Evolutionary conservation across 2,113 vertebrate genomes (phyloP), one percentile per base, ranked within the genome.

Genomic region (Grammomys dolichurus): DNA sequence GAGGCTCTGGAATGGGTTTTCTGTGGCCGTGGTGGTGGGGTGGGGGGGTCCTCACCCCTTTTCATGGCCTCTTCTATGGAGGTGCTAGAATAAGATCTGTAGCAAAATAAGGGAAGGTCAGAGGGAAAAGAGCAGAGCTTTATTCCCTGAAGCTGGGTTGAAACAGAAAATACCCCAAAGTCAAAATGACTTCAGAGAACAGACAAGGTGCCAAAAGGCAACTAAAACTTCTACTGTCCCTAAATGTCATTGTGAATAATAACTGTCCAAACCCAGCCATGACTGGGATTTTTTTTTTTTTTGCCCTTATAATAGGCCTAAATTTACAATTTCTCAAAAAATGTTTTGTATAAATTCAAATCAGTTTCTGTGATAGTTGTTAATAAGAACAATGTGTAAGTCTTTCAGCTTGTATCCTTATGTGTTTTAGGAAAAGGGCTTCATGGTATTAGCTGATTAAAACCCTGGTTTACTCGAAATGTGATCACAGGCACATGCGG

Each of bases 1-100:
- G 99, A 99, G 97, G 99, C 99, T 97, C 99, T 99, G 96, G 99
- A 99, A 99, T 99, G 99, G 87, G 99, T 99, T 97, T 99, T 99
- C 98, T 99, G 99, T 63, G 99, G 99, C 84, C 99, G 99, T 46
- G 99, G 99, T 11, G 99, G 99, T 0, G 99, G 99, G 20, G 99
- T 99, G n/a, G 99, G 99, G 20, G 99, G 99, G 89, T 99, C 99
- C 97, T 99, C 99, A 0, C 98, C 98, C 98, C 99, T 99, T 98
- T 99, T 99, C 98, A 99, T 98, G 58, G 99, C 99, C 96, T 99
- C 99, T 94, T 99, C 99, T 96, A 99, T 98, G 63, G 99, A 99
- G 46, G 99, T 99, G 98, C 99, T 99, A 94, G 99, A 99, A 94
- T 99, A 99, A 72, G 99, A 99, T 98, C 99, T 99, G 97, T 90